A percentile compares a stretch with the other conserved stretches of the same genome.
Conservation (phyloP, 2,113 vertebrate species). For the Sturnira hondurensis region DNA sequence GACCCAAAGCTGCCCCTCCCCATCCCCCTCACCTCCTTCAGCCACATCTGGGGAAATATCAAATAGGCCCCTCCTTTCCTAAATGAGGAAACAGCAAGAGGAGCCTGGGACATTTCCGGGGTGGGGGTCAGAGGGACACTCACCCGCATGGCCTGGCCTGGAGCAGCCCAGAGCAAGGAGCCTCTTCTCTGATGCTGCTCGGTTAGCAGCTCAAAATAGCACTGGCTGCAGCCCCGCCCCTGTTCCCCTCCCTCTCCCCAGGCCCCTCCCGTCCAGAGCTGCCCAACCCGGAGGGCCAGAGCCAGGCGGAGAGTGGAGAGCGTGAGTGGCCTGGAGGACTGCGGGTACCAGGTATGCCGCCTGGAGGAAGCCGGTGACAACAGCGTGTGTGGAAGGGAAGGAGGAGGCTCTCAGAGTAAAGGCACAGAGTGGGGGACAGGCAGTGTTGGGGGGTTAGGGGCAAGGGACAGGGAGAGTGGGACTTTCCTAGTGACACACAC, state of each 20-base stretch:
- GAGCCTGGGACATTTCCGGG: conserved; percentile 42
- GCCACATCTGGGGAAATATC: conserved; percentile 37
- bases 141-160: conserved; percentile 70
- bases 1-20: not conserved
- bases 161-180: conserved; percentile 62
- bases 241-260: conserved; percentile 30
- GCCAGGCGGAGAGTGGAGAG: not conserved
- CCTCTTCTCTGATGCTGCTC: conserved; percentile 61
- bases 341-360: conserved; percentile 45
- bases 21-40: conserved; percentile 16
- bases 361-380: not conserved
- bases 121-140: conserved; percentile 67
- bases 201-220: conserved; percentile 74
- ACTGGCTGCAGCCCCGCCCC: conserved; percentile 66
- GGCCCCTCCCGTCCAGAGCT: conserved; percentile 57
- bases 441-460: not conserved
- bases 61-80: conserved; percentile 32
- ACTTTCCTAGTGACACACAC: conserved; percentile 54
- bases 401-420: not conserved
- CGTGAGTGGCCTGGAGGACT: not conserved
- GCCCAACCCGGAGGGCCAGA: conserved; percentile 44
- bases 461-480: conserved; percentile 27
- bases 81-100: conserved; percentile 39
- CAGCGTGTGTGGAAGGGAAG: not conserved
- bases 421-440: not conserved